These are phyloP conservation scores for Callinectes sapidus DNA, from an alignment of 2,888 invertebrate genomes.

Conservation along the genomic window DNA sequence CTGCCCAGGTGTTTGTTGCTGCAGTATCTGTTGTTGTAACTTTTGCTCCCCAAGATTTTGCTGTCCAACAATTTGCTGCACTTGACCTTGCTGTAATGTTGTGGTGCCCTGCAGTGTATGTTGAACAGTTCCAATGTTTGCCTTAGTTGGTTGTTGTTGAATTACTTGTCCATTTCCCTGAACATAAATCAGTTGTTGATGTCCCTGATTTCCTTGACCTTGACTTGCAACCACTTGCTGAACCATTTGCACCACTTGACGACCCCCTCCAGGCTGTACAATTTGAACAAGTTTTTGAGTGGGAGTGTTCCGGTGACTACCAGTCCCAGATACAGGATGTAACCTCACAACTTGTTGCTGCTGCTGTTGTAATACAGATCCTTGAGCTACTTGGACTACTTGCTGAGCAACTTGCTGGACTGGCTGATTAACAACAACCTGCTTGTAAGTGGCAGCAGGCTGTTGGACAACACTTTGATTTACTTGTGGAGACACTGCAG, in stretches of 20 bases:
- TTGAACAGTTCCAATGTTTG: conserved; percentile 55
- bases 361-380: conserved; percentile 50
- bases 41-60: conserved; percentile 42
- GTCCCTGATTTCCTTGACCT: conserved; percentile 41
- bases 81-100: conserved; percentile 37
- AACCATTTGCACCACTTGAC: conserved; percentile 64
- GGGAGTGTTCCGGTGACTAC: conserved; percentile 3
- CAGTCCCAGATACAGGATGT: conserved; percentile 45
- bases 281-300: conserved; percentile 60
- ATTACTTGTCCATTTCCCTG: conserved; percentile 59
- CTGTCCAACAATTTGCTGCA: conserved; percentile 33
- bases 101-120: conserved; percentile 46
- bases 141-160: conserved; percentile 48
- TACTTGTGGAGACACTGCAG: conserved; percentile 26
- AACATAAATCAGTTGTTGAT: conserved; percentile 59
- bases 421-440: conserved; percentile 46
- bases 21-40: conserved; percentile 46
- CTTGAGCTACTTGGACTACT: conserved; percentile 57
- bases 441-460: conserved; percentile 43
- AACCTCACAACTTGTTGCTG: conserved; percentile 59
- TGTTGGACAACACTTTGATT: conserved; percentile 44
- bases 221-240: conserved; percentile 58
- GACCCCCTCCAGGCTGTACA: conserved; percentile 56
- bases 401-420: conserved; percentile 57
- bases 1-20: conserved; percentile 57